Percentiles rank a stretch among this genome's conserved stretches.
Conservation (phyloP, 2,797 vertebrate genomes). For the Enteromius trimaculatus region DNA sequence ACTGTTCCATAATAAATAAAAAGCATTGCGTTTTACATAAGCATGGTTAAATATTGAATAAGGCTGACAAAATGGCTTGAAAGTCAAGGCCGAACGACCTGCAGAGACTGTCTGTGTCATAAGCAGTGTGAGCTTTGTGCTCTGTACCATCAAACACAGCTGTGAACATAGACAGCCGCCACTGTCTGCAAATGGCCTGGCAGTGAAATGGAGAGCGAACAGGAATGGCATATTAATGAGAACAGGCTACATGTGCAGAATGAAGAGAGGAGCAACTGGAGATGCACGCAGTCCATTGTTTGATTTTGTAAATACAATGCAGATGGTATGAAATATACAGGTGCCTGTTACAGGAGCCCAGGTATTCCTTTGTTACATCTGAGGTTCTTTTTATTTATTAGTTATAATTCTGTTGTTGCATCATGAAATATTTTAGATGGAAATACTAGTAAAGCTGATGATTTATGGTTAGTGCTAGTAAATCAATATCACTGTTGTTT, state of each 20-base stretch:
- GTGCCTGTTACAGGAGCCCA: neutral
- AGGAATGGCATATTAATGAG: constrained; percentile 73
- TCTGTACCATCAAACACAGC: constrained; percentile 77
- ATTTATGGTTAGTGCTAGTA: neutral
- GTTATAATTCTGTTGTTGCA: neutral
- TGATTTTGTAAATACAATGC: constrained; percentile 20
- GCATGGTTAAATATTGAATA: constrained; percentile 35
- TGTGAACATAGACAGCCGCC: constrained; percentile 73
- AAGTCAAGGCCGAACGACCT: constrained; percentile 54
- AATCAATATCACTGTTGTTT: neutral
- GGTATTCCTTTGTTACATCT: neutral
- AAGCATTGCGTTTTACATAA: constrained; percentile 21
- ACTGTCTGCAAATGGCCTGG: constrained; percentile 73
- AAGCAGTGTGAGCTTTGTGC: constrained; percentile 59
- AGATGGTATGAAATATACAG: neutral
- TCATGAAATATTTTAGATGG: neutral
- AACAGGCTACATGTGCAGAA: constrained; percentile 60
- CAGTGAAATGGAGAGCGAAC: constrained; percentile 65
- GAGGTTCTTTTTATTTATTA: neutral
- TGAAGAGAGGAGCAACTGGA: constrained; percentile 52
- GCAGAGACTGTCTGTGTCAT: constrained; percentile 60
- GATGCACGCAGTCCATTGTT: constrained; percentile 43
- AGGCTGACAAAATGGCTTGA: constrained; percentile 53
- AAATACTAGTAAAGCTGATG: neutral
- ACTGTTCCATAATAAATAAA: constrained; percentile 8